A percentile compares a stretch with the other conserved stretches of the same genome.
phyloP scores from a whole-genome alignment of 2,888 invertebrate species.

The Dysmachus trigonus region DNA sequence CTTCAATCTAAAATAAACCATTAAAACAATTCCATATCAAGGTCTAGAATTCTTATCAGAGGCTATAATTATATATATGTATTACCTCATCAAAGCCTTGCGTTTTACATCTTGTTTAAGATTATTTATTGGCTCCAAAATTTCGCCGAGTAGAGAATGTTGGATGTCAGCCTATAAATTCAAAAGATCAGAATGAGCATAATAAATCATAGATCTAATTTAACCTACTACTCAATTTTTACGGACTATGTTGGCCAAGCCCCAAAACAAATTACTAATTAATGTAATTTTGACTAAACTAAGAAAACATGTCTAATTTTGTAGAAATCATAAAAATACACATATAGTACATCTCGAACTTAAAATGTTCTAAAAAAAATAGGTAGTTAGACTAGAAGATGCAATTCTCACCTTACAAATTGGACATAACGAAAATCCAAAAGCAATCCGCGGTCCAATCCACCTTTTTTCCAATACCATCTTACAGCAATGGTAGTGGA shows the following conservation, averaged over 20 bases:
- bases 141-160: conserved; percentile 80
- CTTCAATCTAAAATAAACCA: conserved; percentile 70
- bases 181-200: neutral
- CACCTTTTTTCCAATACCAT: conserved; percentile 86
- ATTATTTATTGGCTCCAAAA: conserved; percentile 81
- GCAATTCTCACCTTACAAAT: conserved; percentile 94
- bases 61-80: neutral
- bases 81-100: conserved; percentile 90
- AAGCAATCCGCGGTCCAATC: conserved; percentile 95
- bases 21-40: neutral
- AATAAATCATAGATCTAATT: no score
- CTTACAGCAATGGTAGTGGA: conserved; percentile 91
- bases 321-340: no score
- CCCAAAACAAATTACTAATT: no score
- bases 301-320: no score
- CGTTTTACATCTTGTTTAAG: conserved; percentile 89
- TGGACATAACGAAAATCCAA: conserved; percentile 94
- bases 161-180: conserved; percentile 72
- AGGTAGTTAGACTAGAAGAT: no score
- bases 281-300: no score
- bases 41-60: neutral
- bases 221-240: no score
- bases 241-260: no score
- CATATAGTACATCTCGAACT: no score
- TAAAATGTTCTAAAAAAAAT: no score